Evolutionary conservation across 37 sponge, comb jelly and placozoan species (phyloP), one percentile per base, ranked within the genome.

Genomic region (Petrosia ficiformis): DNA sequence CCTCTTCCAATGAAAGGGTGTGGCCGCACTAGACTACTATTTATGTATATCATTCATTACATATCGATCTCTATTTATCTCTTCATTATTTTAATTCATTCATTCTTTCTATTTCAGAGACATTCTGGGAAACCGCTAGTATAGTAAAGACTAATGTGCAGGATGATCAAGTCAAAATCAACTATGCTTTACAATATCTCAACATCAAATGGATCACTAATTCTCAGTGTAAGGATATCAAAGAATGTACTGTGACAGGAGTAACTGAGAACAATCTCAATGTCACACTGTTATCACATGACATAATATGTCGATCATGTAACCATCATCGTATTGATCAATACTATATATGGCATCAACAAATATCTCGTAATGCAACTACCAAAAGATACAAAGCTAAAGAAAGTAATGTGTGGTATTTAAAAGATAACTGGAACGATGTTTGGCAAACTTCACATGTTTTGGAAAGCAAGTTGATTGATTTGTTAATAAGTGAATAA

Each of bases 161-260:
- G 42, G 84, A 83, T 41, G 84, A 83, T 59, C 84, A 83, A 59
- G 84, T 76, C 1, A 58, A 28, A 30, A 44, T 83, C 57, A 83
- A 83, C 72, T 44, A 76, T 44, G 84, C 77, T 21, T 64, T 83
- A 39, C n/a, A 68, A 4, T 24, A 6, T 8, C 34, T 68, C n/a
- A 37, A 37, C n/a, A 31, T 68, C 24, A 36, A 31, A 30, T 68
- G 69, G 69, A 3, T 48, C 16, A 16, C 54, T 48, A 22, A 81
- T 0, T 3, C 36, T 29, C 67, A 32, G 48, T 48, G 67, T 30
- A 6, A 5, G 31, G 42, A 39, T 32, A 34, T 65, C 1, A 10
- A 10, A 19, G 14, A 16, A 10, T 48, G 54, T 48, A 48, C 54
- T 48, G 54, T 48, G 54, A 19, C 10, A 10, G 54, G 54, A 48